A percentile compares a stretch with the other conserved stretches of the same genome.
These are phyloP conservation scores for Kryptolebias ocellatus DNA, from an alignment of 2,797 vertebrate genomes.

Conservation along the genomic window DNA sequence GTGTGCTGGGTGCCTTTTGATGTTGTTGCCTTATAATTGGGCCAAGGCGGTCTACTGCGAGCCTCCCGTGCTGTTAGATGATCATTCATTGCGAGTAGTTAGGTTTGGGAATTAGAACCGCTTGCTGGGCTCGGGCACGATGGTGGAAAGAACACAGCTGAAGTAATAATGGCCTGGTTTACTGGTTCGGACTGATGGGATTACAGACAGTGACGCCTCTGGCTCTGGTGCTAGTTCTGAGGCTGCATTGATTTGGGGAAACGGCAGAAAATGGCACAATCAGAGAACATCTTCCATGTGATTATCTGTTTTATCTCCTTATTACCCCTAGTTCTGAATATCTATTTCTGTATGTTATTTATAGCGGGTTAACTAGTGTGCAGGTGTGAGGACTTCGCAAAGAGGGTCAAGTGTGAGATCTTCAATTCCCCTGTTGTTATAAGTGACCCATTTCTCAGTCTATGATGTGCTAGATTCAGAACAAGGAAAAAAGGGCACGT, in stretches of 20 bases:
- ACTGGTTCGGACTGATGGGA: background rate
- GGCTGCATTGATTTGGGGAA: no score
- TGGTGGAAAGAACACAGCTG: background rate
- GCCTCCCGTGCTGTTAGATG: no score
- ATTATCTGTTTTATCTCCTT: conserved; percentile 2
- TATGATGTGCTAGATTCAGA: conserved; percentile 62
- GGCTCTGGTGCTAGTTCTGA: no score
- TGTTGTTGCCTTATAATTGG: no score
- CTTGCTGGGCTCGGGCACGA: background rate
- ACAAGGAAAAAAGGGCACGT: conserved; percentile 23
- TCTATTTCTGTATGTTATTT: conserved; percentile 60
- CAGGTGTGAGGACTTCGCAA: conserved; percentile 61
- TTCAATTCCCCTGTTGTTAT: conserved; percentile 61
- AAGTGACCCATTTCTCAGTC: conserved; percentile 66
- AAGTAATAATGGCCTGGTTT: background rate
- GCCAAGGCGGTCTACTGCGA: no score
- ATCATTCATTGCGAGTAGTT: no score
- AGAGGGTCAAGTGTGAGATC: conserved; percentile 63
- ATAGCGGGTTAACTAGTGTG: conserved; percentile 58
- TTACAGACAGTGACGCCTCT: background rate
- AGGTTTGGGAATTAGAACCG: no score
- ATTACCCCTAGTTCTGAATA: conserved; percentile 14
- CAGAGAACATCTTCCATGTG: background rate
- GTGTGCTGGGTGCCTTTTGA: no score
- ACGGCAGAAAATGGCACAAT: background rate